Evolutionary conservation across 2,888 invertebrate genomes (phyloP).

Genomic region (Sarcophaga variegata): DNA sequence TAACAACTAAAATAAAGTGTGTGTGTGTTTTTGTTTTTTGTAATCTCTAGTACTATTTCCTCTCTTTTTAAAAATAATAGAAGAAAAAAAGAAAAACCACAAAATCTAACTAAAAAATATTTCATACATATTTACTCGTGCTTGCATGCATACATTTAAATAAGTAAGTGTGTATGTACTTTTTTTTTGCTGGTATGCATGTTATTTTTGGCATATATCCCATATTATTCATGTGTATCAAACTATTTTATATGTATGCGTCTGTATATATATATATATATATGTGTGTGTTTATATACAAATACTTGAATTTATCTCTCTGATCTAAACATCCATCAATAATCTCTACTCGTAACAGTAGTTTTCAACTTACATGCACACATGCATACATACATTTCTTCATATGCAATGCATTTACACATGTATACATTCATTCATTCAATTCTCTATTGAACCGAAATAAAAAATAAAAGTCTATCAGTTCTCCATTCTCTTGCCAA

Average conservation of each 20-base stretch:
- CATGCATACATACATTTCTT: neutral
- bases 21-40: no score
- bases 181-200: neutral
- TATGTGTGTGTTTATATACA: neutral
- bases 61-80: no score
- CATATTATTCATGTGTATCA: slow-evolving; percentile 29
- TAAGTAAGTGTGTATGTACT: neutral
- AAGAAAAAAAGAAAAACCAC: no score
- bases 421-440: neutral
- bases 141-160: no score
- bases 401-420: neutral
- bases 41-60: no score
- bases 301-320: neutral
- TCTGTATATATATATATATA: no score
- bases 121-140: no score
- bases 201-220: slow-evolving; percentile 51
- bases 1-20: no score
- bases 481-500: neutral
- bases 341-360: slow-evolving; percentile 43
- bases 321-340: slow-evolving; percentile 49
- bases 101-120: no score
- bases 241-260: neutral
- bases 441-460: slow-evolving; percentile 35
- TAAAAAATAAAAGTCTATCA: neutral
- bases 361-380: slow-evolving; percentile 12